These are phyloP conservation scores for Eupeodes corollae DNA, from an alignment of 1,140 invertebrate species.

Conservation along the genomic window DNA sequence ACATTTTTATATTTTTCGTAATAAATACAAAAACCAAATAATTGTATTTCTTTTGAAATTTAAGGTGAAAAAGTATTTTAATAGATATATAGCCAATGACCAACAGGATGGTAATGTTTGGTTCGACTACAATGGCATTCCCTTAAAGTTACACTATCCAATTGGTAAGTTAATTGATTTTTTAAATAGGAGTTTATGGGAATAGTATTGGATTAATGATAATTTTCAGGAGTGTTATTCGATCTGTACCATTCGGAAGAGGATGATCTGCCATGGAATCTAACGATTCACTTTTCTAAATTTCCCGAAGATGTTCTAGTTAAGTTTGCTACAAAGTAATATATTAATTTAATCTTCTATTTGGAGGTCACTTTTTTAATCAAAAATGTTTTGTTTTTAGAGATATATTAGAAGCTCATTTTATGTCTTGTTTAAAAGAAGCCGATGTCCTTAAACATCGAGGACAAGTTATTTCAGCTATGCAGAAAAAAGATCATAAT, in stretches of 20 bases:
- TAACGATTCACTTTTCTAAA: conserved; percentile 91
- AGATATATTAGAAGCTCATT: conserved; percentile 84
- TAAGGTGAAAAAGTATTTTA: conserved; percentile 82
- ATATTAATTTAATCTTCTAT: neutral
- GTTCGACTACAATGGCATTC: conserved; percentile 86
- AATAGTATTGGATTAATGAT: neutral
- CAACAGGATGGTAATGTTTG: conserved; percentile 83
- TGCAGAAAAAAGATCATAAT: conserved; percentile 97
- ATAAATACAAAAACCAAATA: neutral
- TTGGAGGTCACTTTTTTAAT: neutral
- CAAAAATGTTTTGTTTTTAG: conserved; percentile 42
- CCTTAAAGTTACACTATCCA: conserved; percentile 93
- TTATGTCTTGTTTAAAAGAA: conserved; percentile 93
- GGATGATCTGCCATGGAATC: conserved; percentile 75
- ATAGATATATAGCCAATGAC: conserved; percentile 67
- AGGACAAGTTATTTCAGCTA: conserved; percentile 78
- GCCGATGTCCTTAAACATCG: conserved; percentile 94
- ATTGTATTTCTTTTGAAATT: too few species aligned
- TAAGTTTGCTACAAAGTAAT: conserved; percentile 69
- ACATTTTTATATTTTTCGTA: neutral
- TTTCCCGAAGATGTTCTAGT: conserved; percentile 73
- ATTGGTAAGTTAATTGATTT: conserved; percentile 50
- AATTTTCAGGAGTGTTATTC: conserved; percentile 55
- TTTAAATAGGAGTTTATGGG: neutral
- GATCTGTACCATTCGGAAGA: conserved; percentile 64